Evolutionary conservation across 1,140 invertebrate genomes (phyloP).

Genomic region (Ooceraea biroi): DNA sequence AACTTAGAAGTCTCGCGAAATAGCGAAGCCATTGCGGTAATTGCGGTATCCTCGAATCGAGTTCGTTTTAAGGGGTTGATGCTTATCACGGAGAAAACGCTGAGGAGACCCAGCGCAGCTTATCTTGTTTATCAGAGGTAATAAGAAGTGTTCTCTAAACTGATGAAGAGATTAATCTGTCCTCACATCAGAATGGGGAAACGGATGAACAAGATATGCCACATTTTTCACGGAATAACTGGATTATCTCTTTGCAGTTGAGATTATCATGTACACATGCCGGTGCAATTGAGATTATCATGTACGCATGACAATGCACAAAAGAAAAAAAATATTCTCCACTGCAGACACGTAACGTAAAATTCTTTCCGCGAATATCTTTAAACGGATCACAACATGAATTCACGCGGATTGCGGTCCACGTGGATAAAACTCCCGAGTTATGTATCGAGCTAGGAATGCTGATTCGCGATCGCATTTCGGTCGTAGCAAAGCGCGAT

Average conservation of each 20-base stretch:
- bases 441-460: too few relatives aligned
- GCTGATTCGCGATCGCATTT: not conserved
- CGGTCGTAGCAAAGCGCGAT: not conserved
- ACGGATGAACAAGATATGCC: not conserved
- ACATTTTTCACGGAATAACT: not conserved
- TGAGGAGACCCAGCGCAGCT: conserved; percentile 9
- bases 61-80: conserved; percentile 21
- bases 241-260: not conserved
- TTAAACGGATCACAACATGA: not conserved
- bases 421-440: too few relatives aligned
- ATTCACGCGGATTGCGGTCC: not conserved
- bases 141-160: conserved; percentile 17
- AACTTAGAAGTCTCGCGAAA: not conserved
- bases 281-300: not conserved
- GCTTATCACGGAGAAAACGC: conserved; percentile 23
- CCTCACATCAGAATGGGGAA: not conserved
- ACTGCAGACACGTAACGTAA: too few relatives aligned
- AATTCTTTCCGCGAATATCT: not conserved
- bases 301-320: too few relatives aligned
- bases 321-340: too few relatives aligned
- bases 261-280: not conserved
- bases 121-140: conserved; percentile 47
- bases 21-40: conserved; percentile 12
- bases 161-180: conserved; percentile 53
- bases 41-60: conserved; percentile 10